Conservation (phyloP, 2,888 invertebrate species). For the Enoplolaimus lenunculus region DNA sequence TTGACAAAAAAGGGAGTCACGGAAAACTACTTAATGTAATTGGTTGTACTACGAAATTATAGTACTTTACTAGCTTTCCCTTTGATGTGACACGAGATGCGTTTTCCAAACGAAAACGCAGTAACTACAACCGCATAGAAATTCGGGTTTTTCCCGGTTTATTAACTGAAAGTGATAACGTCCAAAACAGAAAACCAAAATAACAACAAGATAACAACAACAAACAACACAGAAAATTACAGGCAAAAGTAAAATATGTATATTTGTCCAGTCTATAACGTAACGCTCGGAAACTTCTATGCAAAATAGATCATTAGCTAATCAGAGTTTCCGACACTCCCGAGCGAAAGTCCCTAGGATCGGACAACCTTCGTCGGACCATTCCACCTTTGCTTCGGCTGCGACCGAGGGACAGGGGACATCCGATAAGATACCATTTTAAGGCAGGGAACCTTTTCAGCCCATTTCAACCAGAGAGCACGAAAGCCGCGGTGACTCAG, state of each 20-base stretch:
- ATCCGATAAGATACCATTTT: neutral
- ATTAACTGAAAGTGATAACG: neutral
- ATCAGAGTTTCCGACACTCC: neutral
- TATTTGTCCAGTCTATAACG: neutral
- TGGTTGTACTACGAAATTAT: no score
- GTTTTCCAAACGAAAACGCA: neutral
- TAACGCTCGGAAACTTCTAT: neutral
- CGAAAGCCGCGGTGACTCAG: conserved; percentile 10
- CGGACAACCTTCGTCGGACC: neutral
- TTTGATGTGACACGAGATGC: neutral
- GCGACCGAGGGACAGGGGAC: conserved; percentile 1
- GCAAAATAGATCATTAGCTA: neutral
- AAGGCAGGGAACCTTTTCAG: neutral
- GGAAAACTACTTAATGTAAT: neutral
- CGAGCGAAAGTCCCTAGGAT: neutral
- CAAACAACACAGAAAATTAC: neutral
- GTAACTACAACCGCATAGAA: neutral
- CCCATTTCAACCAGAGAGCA: conserved; percentile 9
- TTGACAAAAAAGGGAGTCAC: neutral
- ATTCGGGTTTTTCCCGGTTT: neutral
- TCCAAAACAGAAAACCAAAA: neutral
- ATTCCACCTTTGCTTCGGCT: neutral
- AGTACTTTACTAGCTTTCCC: no score
- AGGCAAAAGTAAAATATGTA: neutral
- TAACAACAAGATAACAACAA: neutral